These are phyloP conservation scores for Eupithecia abbreviata DNA, from an alignment of 2,888 invertebrate genomes.

Conservation along the genomic window DNA sequence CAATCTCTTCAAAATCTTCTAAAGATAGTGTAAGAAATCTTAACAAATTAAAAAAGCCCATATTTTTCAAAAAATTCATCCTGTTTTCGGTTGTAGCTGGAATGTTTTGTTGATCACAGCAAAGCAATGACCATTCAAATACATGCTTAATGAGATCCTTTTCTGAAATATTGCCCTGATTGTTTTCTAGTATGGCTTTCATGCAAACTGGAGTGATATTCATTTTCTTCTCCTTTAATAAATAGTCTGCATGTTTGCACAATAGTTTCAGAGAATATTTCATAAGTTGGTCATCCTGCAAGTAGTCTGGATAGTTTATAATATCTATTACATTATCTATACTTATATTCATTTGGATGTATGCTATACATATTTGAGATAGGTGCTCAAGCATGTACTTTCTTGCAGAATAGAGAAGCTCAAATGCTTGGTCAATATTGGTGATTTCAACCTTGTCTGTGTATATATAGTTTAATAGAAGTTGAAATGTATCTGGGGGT, in stretches of 20 bases:
- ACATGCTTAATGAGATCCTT: constrained; percentile 80
- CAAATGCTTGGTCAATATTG: constrained; percentile 84
- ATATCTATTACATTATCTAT: constrained; percentile 84
- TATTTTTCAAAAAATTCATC: constrained; percentile 68
- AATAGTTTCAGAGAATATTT: constrained; percentile 82
- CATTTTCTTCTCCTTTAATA: constrained; percentile 77
- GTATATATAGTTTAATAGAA: constrained; percentile 85
- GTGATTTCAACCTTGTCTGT: constrained; percentile 83
- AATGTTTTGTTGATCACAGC: constrained; percentile 75
- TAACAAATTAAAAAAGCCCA: constrained; percentile 73
- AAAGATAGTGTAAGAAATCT: constrained; percentile 70
- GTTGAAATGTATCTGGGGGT: constrained; percentile 84
- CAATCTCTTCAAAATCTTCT: constrained; percentile 71
- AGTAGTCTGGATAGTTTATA: constrained; percentile 84
- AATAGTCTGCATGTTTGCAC: constrained; percentile 81
- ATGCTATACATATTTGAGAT: constrained; percentile 77
- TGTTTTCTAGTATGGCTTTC: constrained; percentile 76
- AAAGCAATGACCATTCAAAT: constrained; percentile 82
- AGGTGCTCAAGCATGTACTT: constrained; percentile 86
- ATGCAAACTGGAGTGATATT: constrained; percentile 79
- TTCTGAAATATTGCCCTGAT: constrained; percentile 80
- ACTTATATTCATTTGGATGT: constrained; percentile 81
- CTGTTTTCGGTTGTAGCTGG: constrained; percentile 71
- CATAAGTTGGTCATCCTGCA: constrained; percentile 82
- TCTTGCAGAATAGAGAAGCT: constrained; percentile 85